Base-by-base conservation (phyloP, 2,888 invertebrate genomes). In the Coenonympha glycerion region DNA sequence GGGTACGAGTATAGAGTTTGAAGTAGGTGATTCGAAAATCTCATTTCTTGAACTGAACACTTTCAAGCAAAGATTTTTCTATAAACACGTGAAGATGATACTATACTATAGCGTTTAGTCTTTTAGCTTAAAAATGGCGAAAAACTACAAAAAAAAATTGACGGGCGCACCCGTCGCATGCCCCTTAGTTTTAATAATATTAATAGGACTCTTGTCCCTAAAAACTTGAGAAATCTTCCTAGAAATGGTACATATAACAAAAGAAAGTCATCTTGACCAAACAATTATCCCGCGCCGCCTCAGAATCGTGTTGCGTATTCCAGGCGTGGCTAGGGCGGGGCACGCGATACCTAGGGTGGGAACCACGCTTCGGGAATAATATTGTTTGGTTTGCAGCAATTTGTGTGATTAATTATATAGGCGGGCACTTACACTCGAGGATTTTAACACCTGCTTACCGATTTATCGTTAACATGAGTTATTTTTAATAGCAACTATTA, bases 291-390 rank as follows among this genome's bases (percentile, higher is more conserved):
- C 69, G 52, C 47, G 53, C 55, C 64, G 63, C 62, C 64, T 60
- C 58, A 57, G 45, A 55, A 45, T 39, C 18, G 42, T 42, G 16
- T 42, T 42, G 15, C 48, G 49, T 44, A 49, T 54, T 63, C 59
- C 62, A 69, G 80, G 82, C 81, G 81, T 79, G 75, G 71, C n/a
- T 72, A 60, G 69, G 85, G 84, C 81, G 85, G 77, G 64, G 76
- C 71, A n/a, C 39, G 33, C 28, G 50, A 64, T 55, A 60, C 68
- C 68, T 63, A 69, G 72, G 83, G 81, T 76, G 80, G 79, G 56
- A 53, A 58, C 41, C 37, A 18, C 6, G 45, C 15, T 24, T n/a
- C n/a, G n/a, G n/a, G n/a, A n/a, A n/a, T n/a, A n/a, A 22, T 24
- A 15, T 44, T 72, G 65, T 74, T 73, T 73, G 66, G 65, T 59